phyloP scores from a whole-genome alignment of 2,888 invertebrate genomes.

The Ischnura elegans region DNA sequence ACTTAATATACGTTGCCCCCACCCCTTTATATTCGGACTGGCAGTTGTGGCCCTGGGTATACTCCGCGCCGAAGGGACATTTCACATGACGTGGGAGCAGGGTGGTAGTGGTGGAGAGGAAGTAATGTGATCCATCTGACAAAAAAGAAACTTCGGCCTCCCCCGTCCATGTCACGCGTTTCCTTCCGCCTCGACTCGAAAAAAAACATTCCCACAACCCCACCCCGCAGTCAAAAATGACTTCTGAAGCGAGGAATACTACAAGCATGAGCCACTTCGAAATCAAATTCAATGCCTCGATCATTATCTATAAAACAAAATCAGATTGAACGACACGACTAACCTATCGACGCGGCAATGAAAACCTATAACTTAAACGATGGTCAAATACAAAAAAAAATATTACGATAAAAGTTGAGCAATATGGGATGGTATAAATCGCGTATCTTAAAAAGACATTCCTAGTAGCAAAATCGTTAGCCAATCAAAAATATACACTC shows the following conservation, averaged over 20 bases:
- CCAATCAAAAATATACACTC: neutral
- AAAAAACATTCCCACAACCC: no score
- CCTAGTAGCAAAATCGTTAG: neutral
- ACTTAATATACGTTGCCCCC: neutral
- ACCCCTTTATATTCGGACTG: neutral
- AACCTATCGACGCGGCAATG: neutral
- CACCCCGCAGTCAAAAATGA: neutral
- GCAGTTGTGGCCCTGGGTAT: neutral
- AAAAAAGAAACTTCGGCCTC: neutral
- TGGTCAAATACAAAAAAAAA: neutral
- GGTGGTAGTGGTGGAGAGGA: neutral
- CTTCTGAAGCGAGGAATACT: neutral
- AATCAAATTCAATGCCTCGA: neutral
- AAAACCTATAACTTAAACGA: neutral
- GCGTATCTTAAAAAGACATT: neutral
- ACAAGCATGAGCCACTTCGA: neutral
- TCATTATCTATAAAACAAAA: neutral
- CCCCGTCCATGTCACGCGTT: neutral
- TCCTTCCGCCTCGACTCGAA: neutral
- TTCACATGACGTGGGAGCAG: no score
- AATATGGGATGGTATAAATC: neutral
- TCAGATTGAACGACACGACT: neutral
- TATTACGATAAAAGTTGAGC: slow-evolving; percentile 9
- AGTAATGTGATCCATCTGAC: neutral
- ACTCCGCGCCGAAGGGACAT: neutral